A percentile compares a stretch with the other conserved stretches of the same genome.
Conservation (phyloP, 2,113 vertebrate species). For the Silurus asotus region DNA sequence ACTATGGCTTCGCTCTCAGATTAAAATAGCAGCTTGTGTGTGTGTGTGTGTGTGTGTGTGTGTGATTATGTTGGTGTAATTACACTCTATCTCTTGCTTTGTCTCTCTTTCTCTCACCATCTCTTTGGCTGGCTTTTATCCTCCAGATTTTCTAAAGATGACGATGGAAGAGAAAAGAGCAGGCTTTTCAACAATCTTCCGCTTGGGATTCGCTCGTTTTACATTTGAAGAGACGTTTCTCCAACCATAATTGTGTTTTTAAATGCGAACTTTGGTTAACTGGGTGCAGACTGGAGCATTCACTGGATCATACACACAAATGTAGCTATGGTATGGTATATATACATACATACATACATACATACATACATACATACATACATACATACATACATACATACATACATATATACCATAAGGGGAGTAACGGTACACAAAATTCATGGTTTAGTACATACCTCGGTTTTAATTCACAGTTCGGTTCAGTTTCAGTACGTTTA, state of each 20-base stretch:
- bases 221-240: constrained; percentile 32
- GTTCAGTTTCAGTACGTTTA: no score
- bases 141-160: constrained; percentile 27
- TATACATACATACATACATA: no score
- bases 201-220: constrained; percentile 23
- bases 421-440: no score
- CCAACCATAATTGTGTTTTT: constrained; percentile 33
- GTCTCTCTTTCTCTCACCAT: no score
- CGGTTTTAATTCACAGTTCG: no score
- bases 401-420: no score
- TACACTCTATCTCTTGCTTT: constrained; percentile 33
- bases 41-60: neutral
- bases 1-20: neutral
- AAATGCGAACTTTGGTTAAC: constrained; percentile 36
- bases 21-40: neutral
- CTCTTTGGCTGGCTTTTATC: constrained; percentile 7
- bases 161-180: constrained; percentile 16
- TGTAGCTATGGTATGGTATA: neutral
- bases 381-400: no score
- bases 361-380: no score
- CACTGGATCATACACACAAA: neutral
- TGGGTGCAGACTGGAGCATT: neutral
- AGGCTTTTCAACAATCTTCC: constrained; percentile 32
- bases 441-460: no score
- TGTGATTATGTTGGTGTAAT: constrained; percentile 37